phyloP scores from a whole-genome alignment of 2,797 vertebrate species.

The Pseudochaenichthys georgianus region DNA sequence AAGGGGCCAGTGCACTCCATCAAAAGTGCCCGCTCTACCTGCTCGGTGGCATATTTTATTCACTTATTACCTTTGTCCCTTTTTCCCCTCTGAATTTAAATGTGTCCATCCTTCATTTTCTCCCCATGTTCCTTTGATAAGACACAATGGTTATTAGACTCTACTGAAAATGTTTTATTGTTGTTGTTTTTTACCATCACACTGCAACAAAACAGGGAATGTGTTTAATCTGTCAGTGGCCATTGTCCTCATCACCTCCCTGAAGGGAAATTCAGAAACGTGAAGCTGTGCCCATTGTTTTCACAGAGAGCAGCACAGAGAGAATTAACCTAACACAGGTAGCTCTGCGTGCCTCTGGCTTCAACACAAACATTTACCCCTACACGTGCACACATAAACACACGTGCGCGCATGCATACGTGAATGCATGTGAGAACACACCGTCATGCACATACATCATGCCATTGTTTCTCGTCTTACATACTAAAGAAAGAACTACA shows the following conservation, averaged over 20 bases:
- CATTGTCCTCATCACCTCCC: conserved; percentile 48
- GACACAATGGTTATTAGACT: conserved; percentile 20
- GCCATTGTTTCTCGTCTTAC: conserved; percentile 19
- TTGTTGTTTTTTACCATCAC: conserved; percentile 1
- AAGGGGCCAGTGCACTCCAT: conserved; percentile 18
- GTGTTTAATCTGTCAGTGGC: conserved; percentile 61
- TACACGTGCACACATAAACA: not conserved
- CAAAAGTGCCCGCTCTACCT: conserved; percentile 6
- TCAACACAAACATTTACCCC: conserved; percentile 42
- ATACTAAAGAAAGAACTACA: conserved; percentile 21
- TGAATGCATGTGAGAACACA: conserved; percentile 42
- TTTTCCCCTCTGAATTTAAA: conserved; percentile 47
- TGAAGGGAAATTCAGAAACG: conserved; percentile 50
- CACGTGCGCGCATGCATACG: conserved; percentile 3
- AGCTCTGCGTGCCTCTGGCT: conserved; percentile 46
- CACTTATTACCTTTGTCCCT: conserved; percentile 24
- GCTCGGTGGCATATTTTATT: conserved; percentile 1
- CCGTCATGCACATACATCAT: conserved; percentile 18
- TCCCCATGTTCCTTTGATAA: conserved; percentile 16
- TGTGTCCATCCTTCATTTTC: conserved; percentile 10
- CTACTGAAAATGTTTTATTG: not conserved
- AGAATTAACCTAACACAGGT: conserved; percentile 53
- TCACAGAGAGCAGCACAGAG: conserved; percentile 40
- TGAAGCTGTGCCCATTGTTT: conserved; percentile 61
- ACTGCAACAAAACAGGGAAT: conserved; percentile 39